phyloP scores from a whole-genome alignment of 2,797 vertebrate species.

The Agapornis canus region DNA sequence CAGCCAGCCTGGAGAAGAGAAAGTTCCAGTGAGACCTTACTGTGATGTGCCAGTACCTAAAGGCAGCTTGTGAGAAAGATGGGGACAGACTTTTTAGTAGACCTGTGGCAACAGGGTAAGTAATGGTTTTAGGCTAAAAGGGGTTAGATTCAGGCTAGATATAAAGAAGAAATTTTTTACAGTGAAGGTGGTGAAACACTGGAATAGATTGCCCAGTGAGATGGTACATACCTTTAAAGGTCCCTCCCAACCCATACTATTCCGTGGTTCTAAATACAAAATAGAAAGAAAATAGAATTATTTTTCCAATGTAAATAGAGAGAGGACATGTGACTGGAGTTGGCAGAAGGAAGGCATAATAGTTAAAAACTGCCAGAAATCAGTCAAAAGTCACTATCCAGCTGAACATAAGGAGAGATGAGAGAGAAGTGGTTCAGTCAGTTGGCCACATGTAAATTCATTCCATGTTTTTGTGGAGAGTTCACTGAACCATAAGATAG shows the following conservation, averaged over 20 bases:
- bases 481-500: neutral
- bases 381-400: neutral
- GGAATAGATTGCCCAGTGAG: neutral
- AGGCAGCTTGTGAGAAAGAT: neutral
- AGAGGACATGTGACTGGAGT: neutral
- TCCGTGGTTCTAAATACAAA: neutral
- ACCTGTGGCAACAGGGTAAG: neutral
- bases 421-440: neutral
- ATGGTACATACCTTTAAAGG: neutral
- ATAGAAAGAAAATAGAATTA: neutral
- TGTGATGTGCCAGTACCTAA: neutral
- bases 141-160: neutral
- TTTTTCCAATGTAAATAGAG: neutral
- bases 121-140: neutral
- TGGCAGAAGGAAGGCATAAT: neutral
- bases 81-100: neutral
- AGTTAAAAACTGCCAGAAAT: neutral
- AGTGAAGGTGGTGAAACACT: neutral
- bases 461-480: slow-evolving; percentile 8
- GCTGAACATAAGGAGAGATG: neutral
- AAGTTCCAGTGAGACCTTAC: neutral
- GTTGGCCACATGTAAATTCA: neutral
- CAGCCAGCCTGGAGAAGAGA: neutral
- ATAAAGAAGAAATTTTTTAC: neutral
- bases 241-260: neutral